Percentiles rank a stretch among this genome's conserved stretches.
Conservation (phyloP, 1,140 invertebrate species). For the Parasteatoda tepidariorum region DNA sequence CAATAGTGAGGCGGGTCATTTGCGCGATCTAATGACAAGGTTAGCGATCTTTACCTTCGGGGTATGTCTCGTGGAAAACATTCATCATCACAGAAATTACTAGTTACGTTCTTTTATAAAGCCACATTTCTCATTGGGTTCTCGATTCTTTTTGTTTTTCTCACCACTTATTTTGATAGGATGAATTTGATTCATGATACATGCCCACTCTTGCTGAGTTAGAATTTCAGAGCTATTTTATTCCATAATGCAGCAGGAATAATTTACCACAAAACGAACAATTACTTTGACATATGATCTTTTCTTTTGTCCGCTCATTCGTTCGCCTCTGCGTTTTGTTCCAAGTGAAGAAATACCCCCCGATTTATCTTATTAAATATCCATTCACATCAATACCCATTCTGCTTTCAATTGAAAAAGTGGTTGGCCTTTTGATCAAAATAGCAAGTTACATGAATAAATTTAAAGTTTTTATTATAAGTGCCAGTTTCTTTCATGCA, state of each 20-base stretch:
- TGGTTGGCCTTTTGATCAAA: no score
- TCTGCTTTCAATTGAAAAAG: no score
- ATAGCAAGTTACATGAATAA: no score
- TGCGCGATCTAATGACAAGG: constrained; percentile 58
- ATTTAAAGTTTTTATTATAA: neutral
- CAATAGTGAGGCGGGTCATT: constrained; percentile 57
- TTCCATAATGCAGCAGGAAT: constrained; percentile 58
- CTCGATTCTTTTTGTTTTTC: constrained; percentile 35
- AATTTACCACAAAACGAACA: constrained; percentile 59
- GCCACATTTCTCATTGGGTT: constrained; percentile 48
- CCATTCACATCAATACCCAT: no score
- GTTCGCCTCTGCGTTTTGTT: neutral
- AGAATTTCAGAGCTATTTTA: constrained; percentile 32
- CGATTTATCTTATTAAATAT: neutral
- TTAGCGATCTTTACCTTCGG: constrained; percentile 53
- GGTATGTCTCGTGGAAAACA: constrained; percentile 31
- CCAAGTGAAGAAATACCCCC: neutral
- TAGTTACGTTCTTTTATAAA: constrained; percentile 40
- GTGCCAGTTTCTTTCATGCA: neutral
- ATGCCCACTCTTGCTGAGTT: constrained; percentile 52
- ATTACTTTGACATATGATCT: constrained; percentile 58
- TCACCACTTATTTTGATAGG: constrained; percentile 58
- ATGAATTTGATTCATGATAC: constrained; percentile 55
- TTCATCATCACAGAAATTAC: constrained; percentile 56
- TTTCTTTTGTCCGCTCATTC: neutral